phyloP scores from a whole-genome alignment of 2,113 vertebrate species.

The Falcunculus frontatus region DNA sequence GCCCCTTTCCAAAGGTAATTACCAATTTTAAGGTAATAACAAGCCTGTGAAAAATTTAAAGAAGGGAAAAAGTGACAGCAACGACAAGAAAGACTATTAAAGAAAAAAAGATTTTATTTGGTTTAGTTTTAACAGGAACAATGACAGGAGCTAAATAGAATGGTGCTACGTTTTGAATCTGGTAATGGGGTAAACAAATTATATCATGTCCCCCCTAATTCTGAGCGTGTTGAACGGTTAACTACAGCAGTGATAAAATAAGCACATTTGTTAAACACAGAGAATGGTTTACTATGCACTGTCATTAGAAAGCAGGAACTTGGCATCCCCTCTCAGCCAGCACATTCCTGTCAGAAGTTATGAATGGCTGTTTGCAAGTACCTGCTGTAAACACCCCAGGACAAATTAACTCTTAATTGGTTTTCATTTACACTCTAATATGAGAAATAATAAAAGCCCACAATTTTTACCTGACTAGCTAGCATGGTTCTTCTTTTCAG shows the following conservation, averaged over 20 bases:
- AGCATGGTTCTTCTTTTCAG: neutral
- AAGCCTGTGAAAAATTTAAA: neutral
- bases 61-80: neutral
- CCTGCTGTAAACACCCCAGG: neutral
- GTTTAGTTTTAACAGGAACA: neutral
- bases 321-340: neutral
- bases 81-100: neutral
- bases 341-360: neutral
- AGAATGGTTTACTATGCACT: neutral
- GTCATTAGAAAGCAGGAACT: neutral
- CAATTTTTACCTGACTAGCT: constrained; percentile 35
- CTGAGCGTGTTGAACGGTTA: neutral
- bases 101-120: neutral
- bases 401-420: neutral
- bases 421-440: neutral
- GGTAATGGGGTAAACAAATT: neutral
- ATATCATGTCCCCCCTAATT: neutral
- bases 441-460: neutral
- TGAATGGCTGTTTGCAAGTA: neutral
- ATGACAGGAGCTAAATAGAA: neutral
- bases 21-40: neutral
- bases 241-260: neutral
- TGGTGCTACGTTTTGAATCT: neutral
- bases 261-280: neutral
- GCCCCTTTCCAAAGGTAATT: neutral